A percentile compares a stretch with the other conserved stretches of the same genome.
Evolutionary conservation across 2,888 invertebrate genomes (phyloP).

Genomic region (Hermaeophaga mercurialis): DNA sequence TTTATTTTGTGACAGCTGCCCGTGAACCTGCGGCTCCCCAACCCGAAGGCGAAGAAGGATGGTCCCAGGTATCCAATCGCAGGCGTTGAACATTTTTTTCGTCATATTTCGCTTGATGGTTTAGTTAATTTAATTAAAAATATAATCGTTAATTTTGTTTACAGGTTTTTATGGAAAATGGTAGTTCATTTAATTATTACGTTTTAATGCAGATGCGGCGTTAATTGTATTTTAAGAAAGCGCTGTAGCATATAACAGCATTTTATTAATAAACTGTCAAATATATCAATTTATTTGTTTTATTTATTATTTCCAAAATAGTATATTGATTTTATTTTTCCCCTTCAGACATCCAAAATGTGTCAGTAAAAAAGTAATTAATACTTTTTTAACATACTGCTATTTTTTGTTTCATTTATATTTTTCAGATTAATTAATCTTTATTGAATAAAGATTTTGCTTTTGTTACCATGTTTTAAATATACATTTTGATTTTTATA

Average conservation of each 20-base stretch:
- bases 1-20: conserved; percentile 39
- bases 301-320: too few relatives aligned
- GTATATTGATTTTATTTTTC: too few relatives aligned
- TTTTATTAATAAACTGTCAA: conserved; percentile 31
- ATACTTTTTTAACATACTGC: too few relatives aligned
- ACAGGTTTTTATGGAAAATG: conserved; percentile 47
- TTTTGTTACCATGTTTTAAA: too few relatives aligned
- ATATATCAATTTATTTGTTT: conserved; percentile 3
- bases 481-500: too few relatives aligned
- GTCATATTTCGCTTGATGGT: not conserved
- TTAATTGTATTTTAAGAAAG: conserved; percentile 26
- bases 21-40: conserved; percentile 42
- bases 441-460: too few relatives aligned
- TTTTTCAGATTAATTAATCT: too few relatives aligned
- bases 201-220: conserved; percentile 27
- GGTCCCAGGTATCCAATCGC: conserved; percentile 48
- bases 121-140: conserved; percentile 6
- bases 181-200: conserved; percentile 32
- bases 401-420: too few relatives aligned
- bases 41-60: conserved; percentile 52
- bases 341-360: too few relatives aligned
- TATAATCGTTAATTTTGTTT: conserved; percentile 35
- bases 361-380: too few relatives aligned
- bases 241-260: conserved; percentile 20
- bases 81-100: conserved; percentile 44